A percentile compares a stretch with the other conserved stretches of the same genome.
Evolutionary conservation across 2,113 vertebrate genomes (phyloP).

Genomic region (Scalopus aquaticus): DNA sequence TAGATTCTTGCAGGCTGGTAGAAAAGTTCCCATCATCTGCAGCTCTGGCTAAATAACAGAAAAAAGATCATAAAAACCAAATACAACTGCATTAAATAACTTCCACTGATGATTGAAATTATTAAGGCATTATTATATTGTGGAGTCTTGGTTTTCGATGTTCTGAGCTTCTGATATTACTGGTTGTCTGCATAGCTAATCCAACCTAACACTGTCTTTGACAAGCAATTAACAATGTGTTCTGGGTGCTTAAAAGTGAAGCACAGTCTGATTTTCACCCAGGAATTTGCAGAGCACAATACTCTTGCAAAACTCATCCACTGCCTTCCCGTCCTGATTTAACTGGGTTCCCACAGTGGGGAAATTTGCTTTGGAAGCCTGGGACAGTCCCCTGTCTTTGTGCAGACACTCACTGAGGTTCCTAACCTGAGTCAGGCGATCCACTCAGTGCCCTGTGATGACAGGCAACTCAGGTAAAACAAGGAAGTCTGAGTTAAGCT

Average conservation of each 20-base stretch:
- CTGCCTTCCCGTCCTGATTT: neutral
- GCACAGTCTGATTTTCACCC: neutral
- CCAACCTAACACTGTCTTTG: neutral
- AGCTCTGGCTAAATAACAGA: slow-evolving; percentile 22
- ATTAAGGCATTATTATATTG: neutral
- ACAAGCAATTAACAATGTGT: neutral
- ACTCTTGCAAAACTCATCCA: neutral
- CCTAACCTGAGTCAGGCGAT: neutral
- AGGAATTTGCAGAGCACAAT: slow-evolving; percentile 39
- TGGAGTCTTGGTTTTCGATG: neutral
- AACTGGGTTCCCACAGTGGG: neutral
- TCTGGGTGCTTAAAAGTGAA: slow-evolving; percentile 39
- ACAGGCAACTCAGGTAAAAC: neutral
- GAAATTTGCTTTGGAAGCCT: neutral
- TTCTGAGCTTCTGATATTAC: neutral
- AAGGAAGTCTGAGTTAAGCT: neutral
- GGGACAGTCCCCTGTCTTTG: neutral
- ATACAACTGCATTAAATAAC: neutral
- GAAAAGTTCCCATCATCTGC: neutral
- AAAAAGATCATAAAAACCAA: neutral
- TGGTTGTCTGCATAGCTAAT: neutral
- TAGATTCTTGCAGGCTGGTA: neutral
- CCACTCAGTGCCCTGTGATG: neutral
- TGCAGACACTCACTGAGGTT: neutral
- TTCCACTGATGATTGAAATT: neutral